Percentiles rank a stretch among this genome's conserved stretches.
These are phyloP conservation scores for Glomeris maerens DNA, from an alignment of 1,140 invertebrate species.

Conservation along the genomic window DNA sequence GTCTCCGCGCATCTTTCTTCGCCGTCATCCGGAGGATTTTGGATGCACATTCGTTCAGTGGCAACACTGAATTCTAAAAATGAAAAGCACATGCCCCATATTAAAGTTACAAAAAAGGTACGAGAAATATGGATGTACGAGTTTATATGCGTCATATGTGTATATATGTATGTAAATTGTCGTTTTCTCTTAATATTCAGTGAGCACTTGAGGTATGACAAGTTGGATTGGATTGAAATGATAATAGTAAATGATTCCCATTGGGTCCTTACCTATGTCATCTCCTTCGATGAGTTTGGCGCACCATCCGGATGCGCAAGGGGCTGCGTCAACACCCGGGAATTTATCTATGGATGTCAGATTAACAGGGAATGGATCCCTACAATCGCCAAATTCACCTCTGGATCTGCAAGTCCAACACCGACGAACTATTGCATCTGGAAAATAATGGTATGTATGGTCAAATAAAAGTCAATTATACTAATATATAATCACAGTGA, in stretches of 20 bases:
- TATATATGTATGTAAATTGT: too few species aligned
- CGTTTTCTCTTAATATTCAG: too few species aligned
- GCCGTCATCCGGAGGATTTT: conserved; percentile 65
- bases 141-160: too few species aligned
- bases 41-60: conserved; percentile 70
- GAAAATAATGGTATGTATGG: not conserved
- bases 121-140: too few species aligned
- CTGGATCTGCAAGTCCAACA: conserved; percentile 70
- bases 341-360: conserved; percentile 26
- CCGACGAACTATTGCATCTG: conserved; percentile 33
- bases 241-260: too few species aligned
- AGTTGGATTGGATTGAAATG: too few species aligned
- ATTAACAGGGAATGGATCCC: conserved; percentile 69
- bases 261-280: conserved; percentile 2
- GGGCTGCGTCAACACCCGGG: conserved; percentile 51
- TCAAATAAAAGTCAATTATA: too few species aligned
- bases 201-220: too few species aligned
- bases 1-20: conserved; percentile 78
- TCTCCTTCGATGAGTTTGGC: conserved; percentile 71
- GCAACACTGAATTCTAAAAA: conserved; percentile 68
- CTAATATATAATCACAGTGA: too few species aligned
- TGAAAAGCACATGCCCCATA: conserved; percentile 17
- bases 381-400: conserved; percentile 71
- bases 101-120: too few species aligned
- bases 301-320: conserved; percentile 85